These are phyloP conservation scores for Oncorhynchus kisutch DNA, from an alignment of 2,113 vertebrate genomes.

Conservation along the genomic window DNA sequence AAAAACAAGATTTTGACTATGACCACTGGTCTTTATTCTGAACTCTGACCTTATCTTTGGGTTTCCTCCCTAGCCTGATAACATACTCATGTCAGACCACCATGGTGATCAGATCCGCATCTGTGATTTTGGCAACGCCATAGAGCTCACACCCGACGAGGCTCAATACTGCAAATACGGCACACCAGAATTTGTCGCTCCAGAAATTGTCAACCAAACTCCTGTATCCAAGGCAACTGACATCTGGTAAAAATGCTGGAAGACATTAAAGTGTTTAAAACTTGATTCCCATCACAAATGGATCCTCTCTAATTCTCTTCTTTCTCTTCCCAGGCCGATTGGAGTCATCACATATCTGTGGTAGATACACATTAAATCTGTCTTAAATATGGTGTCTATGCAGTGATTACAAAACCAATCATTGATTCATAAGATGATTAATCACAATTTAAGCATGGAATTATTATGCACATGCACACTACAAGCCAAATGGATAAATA, in stretches of 20 bases:
- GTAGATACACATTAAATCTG: conserved; percentile 69
- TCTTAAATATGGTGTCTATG: background rate
- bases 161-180: conserved; percentile 93
- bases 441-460: background rate
- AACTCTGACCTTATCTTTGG: background rate
- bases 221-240: conserved; percentile 90
- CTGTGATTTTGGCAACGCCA: conserved; percentile 91
- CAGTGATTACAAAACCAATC: too few species aligned
- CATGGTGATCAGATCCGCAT: conserved; percentile 87
- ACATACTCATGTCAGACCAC: conserved; percentile 87
- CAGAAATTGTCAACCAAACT: conserved; percentile 94
- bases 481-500: too few species aligned
- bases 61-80: conserved; percentile 82
- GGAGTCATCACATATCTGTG: conserved; percentile 92
- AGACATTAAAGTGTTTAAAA: conserved; percentile 5
- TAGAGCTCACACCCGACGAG: conserved; percentile 80
- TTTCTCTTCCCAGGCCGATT: conserved; percentile 77
- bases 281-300: background rate
- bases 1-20: too few species aligned
- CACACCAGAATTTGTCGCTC: conserved; percentile 93
- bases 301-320: background rate
- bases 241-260: conserved; percentile 80
- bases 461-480: background rate
- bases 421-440: background rate
- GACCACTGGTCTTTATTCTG: too few species aligned